These are phyloP conservation scores for Drosophila monieri DNA, from an alignment of 2,888 invertebrate species.

Conservation along the genomic window DNA sequence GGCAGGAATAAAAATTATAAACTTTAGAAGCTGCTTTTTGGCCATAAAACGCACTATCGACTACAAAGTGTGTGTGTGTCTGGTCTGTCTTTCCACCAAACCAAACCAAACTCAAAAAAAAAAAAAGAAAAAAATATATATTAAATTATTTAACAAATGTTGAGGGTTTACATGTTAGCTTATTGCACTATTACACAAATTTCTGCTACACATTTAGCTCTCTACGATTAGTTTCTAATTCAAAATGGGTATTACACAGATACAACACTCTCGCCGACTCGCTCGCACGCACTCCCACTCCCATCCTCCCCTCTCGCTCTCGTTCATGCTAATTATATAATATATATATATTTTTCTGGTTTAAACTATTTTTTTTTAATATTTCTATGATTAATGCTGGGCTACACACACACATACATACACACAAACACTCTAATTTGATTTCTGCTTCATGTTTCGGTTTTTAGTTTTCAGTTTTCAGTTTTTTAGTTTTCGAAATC, in stretches of 20 bases:
- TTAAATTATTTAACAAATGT: constrained; percentile 1
- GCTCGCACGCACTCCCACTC: constrained; percentile 4
- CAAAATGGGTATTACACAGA: constrained; percentile 21
- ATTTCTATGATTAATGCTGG: constrained; percentile 13
- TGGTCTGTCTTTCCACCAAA: not conserved
- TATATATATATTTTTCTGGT: constrained; percentile 1
- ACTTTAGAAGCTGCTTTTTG: not conserved
- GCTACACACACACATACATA: constrained; percentile 18
- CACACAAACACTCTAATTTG: constrained; percentile 21
- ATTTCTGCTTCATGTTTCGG: constrained; percentile 22
- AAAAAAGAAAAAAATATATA: not conserved
- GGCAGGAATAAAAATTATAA: constrained; percentile 10
- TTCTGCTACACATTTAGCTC: constrained; percentile 27
- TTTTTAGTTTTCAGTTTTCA: not conserved
- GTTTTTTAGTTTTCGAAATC: not conserved
- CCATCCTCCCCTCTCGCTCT: not conserved
- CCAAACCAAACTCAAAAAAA: not conserved
- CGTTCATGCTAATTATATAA: not conserved
- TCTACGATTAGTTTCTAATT: constrained; percentile 32
- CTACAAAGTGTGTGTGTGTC: not conserved
- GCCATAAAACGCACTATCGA: constrained; percentile 19
- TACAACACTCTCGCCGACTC: constrained; percentile 12
- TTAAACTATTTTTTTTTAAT: not conserved
- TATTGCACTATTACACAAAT: constrained; percentile 43
- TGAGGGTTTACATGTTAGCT: constrained; percentile 18